Evolutionary conservation across 2,113 vertebrate species (phyloP).

Genomic region (Sisor rabdophorus): DNA sequence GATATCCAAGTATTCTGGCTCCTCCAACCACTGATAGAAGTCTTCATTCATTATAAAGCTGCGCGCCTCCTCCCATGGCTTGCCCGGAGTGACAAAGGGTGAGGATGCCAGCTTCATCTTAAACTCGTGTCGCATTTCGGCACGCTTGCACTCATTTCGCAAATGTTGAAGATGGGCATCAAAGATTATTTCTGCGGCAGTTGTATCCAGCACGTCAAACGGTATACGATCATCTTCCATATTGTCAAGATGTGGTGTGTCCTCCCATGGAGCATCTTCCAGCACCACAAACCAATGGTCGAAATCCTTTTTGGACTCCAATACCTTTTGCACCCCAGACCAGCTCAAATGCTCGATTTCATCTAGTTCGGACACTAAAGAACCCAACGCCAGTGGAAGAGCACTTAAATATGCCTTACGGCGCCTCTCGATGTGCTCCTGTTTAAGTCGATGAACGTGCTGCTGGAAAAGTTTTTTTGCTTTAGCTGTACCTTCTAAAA

Average conservation of each 20-base stretch:
- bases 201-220: slow-evolving; percentile 86
- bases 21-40: slow-evolving; percentile 94
- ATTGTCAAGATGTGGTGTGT: slow-evolving; percentile 83
- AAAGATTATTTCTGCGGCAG: slow-evolving; percentile 80
- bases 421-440: slow-evolving; percentile 88
- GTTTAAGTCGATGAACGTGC: slow-evolving; percentile 86
- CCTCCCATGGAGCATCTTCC: slow-evolving; percentile 92
- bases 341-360: slow-evolving; percentile 90
- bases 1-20: slow-evolving; percentile 87
- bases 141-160: slow-evolving; percentile 80
- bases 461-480: slow-evolving; percentile 95
- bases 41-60: slow-evolving; percentile 98
- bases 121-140: slow-evolving; percentile 86
- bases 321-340: slow-evolving; percentile 80
- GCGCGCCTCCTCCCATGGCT: slow-evolving; percentile 94
- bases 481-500: slow-evolving; percentile 89
- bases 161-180: slow-evolving; percentile 86
- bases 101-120: slow-evolving; percentile 84
- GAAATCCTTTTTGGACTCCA: slow-evolving; percentile 90
- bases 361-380: slow-evolving; percentile 84
- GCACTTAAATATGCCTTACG: slow-evolving; percentile 79
- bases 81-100: slow-evolving; percentile 90
- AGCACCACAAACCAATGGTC: slow-evolving; percentile 90
- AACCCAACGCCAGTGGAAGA: slow-evolving; percentile 85
- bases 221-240: slow-evolving; percentile 87